Conservation (phyloP, 2,797 vertebrate genomes). For the Miichthys miiuy region DNA sequence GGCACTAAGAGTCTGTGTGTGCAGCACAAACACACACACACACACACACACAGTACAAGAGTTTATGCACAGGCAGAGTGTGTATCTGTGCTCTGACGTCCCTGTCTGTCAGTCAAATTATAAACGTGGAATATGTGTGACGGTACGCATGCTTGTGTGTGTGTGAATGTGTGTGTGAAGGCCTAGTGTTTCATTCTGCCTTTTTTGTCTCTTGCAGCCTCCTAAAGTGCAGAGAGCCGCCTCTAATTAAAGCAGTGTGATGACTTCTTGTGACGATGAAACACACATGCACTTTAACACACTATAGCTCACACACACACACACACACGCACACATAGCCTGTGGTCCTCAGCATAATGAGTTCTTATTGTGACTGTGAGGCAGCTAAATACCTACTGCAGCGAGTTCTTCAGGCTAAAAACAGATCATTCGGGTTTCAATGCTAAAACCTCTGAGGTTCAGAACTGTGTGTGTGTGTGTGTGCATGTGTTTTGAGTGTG, state of each 20-base stretch:
- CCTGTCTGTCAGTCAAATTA: not conserved
- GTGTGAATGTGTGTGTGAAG: not conserved
- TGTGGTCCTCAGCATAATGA: constrained; percentile 68
- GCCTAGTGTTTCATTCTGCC: not conserved
- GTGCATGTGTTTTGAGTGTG: constrained; percentile 4
- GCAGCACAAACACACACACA: constrained; percentile 12
- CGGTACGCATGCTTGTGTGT: not conserved
- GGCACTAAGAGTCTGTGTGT: constrained; percentile 35
- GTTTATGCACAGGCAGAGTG: not conserved
- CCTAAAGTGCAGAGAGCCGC: constrained; percentile 41
- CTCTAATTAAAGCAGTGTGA: constrained; percentile 68
- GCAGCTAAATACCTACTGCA: constrained; percentile 63
- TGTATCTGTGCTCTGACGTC: not conserved
- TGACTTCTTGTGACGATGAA: constrained; percentile 55
- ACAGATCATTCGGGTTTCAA: constrained; percentile 63
- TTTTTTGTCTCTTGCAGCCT: constrained; percentile 28
- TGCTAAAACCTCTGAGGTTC: constrained; percentile 33
- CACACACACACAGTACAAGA: not conserved
- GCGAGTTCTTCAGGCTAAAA: constrained; percentile 59
- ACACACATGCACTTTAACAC: constrained; percentile 19
- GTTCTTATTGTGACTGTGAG: constrained; percentile 59
- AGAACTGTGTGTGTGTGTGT: not conserved
- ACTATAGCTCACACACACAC: constrained; percentile 17
- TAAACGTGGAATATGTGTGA: not conserved
- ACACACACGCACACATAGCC: constrained; percentile 42